phyloP scores from a whole-genome alignment of 2,888 invertebrate genomes.

The Mimumesa dahlbomi region DNA sequence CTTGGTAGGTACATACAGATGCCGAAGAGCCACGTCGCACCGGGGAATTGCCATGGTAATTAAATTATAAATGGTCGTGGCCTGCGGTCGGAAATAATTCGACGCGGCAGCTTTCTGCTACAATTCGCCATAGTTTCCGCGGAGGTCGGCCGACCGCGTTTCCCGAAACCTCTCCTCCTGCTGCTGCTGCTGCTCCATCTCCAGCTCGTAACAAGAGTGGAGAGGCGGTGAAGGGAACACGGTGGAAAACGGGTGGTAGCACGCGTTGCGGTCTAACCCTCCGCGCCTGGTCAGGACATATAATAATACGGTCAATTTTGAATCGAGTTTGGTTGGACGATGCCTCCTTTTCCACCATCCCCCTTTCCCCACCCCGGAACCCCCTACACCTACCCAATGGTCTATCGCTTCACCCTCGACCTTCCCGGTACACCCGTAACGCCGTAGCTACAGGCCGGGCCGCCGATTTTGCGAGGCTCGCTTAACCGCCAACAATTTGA shows the following conservation, averaged over 20 bases:
- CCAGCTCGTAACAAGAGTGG: slow-evolving; percentile 37
- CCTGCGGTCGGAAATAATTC: slow-evolving; percentile 78
- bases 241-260: slow-evolving; percentile 46
- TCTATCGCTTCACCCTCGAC: slow-evolving; percentile 37
- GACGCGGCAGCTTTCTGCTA: slow-evolving; percentile 73
- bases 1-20: slow-evolving; percentile 24
- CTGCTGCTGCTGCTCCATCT: slow-evolving; percentile 37
- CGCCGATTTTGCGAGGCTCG: slow-evolving; percentile 71
- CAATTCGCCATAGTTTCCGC: slow-evolving; percentile 69
- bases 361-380: slow-evolving; percentile 19
- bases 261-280: slow-evolving; percentile 64
- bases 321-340: slow-evolving; percentile 72
- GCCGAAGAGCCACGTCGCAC: slow-evolving; percentile 56
- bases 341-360: slow-evolving; percentile 45
- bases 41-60: slow-evolving; percentile 73
- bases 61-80: slow-evolving; percentile 75
- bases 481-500: slow-evolving; percentile 77
- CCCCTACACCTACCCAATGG: slow-evolving; percentile 43
- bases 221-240: slow-evolving; percentile 31
- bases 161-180: slow-evolving; percentile 60
- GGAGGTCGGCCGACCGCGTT: slow-evolving; percentile 62
- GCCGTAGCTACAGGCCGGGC: slow-evolving; percentile 52
- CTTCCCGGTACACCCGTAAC: slow-evolving; percentile 42
- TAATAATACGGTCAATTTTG: slow-evolving; percentile 77
- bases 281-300: slow-evolving; percentile 66